Conservation (phyloP, 2,797 vertebrate species). For the Parauchenoglanis ngamensis region DNA sequence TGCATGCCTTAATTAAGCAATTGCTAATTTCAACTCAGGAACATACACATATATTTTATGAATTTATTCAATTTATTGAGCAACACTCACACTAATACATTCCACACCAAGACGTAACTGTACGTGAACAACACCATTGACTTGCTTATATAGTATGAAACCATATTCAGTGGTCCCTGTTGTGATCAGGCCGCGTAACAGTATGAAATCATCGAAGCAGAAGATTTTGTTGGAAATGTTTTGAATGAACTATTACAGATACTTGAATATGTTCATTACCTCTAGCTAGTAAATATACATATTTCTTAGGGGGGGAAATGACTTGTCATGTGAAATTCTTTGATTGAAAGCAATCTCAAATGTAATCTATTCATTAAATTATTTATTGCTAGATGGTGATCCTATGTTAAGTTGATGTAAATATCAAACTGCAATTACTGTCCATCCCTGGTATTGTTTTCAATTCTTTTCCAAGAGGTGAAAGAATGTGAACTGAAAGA, state of each 20-base stretch:
- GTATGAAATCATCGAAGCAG: not conserved
- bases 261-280: not conserved
- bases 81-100: not conserved
- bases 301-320: not conserved
- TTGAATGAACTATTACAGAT: not conserved
- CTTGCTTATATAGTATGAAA: not conserved
- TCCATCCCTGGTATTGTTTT: not conserved
- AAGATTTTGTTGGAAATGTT: not conserved
- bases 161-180: not conserved
- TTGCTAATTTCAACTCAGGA: not conserved
- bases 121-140: not conserved
- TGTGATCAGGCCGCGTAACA: not conserved
- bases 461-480: conserved; percentile 5
- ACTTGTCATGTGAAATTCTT: not conserved
- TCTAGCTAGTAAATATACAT: not conserved
- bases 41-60: not conserved
- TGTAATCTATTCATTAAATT: not conserved
- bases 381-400: not conserved
- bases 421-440: not conserved
- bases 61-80: not conserved
- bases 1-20: not conserved
- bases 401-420: not conserved
- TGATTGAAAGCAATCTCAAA: not conserved
- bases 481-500: conserved; percentile 25
- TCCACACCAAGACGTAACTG: not conserved